phyloP scores from a whole-genome alignment of 2,113 vertebrate genomes.

The Platichthys stellatus region DNA sequence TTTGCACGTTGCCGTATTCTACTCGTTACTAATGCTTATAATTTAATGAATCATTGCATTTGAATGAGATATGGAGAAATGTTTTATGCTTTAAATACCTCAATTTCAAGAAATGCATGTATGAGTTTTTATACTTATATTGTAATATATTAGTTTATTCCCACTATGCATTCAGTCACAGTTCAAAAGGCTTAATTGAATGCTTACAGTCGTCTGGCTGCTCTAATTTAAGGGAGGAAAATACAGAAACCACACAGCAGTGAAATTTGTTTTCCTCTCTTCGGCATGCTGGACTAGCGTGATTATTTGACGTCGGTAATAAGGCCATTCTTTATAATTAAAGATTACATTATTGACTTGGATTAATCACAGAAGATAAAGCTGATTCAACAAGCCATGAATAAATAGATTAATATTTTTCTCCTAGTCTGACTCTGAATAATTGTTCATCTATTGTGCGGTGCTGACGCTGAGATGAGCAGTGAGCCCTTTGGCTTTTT shows the following conservation, averaged over 20 bases:
- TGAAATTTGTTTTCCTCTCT: slow-evolving; percentile 63
- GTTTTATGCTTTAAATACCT: not conserved
- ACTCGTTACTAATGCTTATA: not conserved
- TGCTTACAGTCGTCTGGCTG: slow-evolving; percentile 20
- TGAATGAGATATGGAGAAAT: not conserved
- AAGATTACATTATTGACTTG: slow-evolving; percentile 78
- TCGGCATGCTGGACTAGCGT: slow-evolving; percentile 26
- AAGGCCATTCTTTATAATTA: slow-evolving; percentile 76
- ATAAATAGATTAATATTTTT: slow-evolving; percentile 77
- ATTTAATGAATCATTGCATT: not conserved
- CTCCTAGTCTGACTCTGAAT: slow-evolving; percentile 62
- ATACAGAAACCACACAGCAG: slow-evolving; percentile 48
- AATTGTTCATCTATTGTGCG: slow-evolving; percentile 71
- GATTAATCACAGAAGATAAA: slow-evolving; percentile 78
- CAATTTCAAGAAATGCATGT: not conserved
- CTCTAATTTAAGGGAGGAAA: slow-evolving; percentile 53
- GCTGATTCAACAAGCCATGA: slow-evolving; percentile 77
- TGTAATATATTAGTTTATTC: not conserved
- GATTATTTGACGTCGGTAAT: slow-evolving; percentile 72
- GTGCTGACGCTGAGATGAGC: slow-evolving; percentile 65
- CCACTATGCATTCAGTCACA: slow-evolving; percentile 25
- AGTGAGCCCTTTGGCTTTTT: slow-evolving; percentile 68
- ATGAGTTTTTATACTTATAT: not conserved
- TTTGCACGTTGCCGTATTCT: slow-evolving; percentile 7
- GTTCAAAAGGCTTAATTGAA: slow-evolving; percentile 30